A percentile compares a stretch with the other conserved stretches of the same genome.
These are phyloP conservation scores for Tachystola acroxantha DNA, from an alignment of 2,888 invertebrate species.

Conservation along the genomic window DNA sequence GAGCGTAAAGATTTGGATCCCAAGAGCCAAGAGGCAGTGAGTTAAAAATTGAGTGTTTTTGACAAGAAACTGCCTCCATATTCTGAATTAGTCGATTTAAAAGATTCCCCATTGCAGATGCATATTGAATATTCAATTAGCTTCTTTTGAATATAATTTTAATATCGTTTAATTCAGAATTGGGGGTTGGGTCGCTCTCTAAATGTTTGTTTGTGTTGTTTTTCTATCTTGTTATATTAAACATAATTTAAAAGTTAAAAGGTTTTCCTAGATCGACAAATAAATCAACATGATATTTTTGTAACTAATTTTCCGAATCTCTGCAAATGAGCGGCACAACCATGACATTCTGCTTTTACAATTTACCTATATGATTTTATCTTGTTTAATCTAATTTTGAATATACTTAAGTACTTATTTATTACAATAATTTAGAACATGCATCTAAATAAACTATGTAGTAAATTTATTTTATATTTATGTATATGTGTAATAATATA, in stretches of 20 bases:
- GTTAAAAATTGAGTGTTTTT: conserved; percentile 43
- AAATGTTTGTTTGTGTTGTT: conserved; percentile 9
- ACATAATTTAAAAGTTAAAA: not conserved
- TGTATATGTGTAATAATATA: conserved; percentile 22
- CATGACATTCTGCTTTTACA: conserved; percentile 11
- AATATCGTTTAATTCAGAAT: conserved; percentile 6
- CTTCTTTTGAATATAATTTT: not conserved
- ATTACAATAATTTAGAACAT: too few relatives aligned
- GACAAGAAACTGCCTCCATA: conserved; percentile 16
- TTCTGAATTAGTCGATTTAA: conserved; percentile 9
- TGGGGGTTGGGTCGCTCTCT: conserved; percentile 19
- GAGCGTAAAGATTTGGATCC: conserved; percentile 82
- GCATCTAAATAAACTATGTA: not conserved
- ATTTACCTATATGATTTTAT: not conserved
- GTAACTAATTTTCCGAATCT: conserved; percentile 13
- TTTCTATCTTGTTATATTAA: not conserved
- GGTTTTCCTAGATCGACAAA: too few relatives aligned
- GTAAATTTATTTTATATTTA: conserved; percentile 8
- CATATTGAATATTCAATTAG: not conserved
- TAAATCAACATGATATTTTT: not conserved
- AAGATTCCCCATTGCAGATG: not conserved
- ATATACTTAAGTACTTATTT: not conserved
- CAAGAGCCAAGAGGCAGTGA: conserved; percentile 83
- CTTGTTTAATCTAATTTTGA: not conserved
- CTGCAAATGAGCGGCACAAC: conserved; percentile 15